A percentile compares a stretch with the other conserved stretches of the same genome.
Conservation (phyloP, 1,140 invertebrate genomes). For the Formica selysi region DNA sequence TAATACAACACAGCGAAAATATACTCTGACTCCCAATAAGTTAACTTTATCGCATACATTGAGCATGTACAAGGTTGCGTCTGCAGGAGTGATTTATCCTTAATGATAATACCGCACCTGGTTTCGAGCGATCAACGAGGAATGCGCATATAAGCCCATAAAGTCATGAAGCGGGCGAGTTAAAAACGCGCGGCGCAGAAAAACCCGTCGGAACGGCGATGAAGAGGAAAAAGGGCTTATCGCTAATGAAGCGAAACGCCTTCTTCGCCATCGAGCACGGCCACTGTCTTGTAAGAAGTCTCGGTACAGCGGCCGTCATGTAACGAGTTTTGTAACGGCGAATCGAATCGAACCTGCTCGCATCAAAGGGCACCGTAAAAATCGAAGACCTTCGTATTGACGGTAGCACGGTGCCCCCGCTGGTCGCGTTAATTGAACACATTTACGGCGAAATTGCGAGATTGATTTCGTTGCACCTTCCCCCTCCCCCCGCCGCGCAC, state of each 20-base stretch:
- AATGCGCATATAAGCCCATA: constrained; percentile 73
- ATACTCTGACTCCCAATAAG: constrained; percentile 36
- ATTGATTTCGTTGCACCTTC: constrained; percentile 47
- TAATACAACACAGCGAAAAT: constrained; percentile 43
- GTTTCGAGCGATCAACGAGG: constrained; percentile 75
- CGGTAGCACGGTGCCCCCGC: constrained; percentile 50
- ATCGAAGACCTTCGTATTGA: constrained; percentile 74
- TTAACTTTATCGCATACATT: constrained; percentile 61
- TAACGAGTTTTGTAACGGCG: constrained; percentile 81
- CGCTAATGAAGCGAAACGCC: constrained; percentile 82
- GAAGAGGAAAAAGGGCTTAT: constrained; percentile 77
- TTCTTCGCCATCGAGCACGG: constrained; percentile 77
- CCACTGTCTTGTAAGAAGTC: constrained; percentile 76
- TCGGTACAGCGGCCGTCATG: constrained; percentile 75
- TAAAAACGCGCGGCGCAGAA: constrained; percentile 73
- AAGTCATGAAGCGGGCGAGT: constrained; percentile 73
- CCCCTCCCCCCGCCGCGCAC: no score
- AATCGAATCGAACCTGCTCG: constrained; percentile 76
- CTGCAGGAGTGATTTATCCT: constrained; percentile 72
- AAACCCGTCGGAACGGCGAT: constrained; percentile 74
- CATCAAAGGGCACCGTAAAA: constrained; percentile 68
- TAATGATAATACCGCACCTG: constrained; percentile 74
- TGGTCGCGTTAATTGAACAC: constrained; percentile 70
- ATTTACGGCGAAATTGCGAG: constrained; percentile 60
- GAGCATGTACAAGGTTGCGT: constrained; percentile 64